Conservation (phyloP, 2,888 invertebrate species). For the Eulithis prunata region DNA sequence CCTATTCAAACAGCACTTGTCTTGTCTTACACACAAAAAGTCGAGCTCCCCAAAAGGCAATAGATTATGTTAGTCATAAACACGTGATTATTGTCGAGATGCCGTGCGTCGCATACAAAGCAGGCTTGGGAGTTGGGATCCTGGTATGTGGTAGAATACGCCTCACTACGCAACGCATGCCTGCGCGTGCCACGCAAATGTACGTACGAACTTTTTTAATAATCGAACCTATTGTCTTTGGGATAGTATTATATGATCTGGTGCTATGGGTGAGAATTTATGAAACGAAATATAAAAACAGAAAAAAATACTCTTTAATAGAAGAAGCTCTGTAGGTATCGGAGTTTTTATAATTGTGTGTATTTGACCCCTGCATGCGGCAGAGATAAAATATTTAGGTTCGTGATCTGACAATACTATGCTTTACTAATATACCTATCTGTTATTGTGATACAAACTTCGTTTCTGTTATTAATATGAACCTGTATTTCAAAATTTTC, state of each 20-base stretch:
- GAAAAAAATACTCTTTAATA: no score
- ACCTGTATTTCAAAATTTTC: no score
- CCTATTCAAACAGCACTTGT: not conserved
- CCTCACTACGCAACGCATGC: conserved; percentile 21
- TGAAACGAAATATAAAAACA: not conserved
- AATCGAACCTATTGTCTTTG: conserved; percentile 22
- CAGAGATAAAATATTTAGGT: no score
- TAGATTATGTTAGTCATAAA: conserved; percentile 35
- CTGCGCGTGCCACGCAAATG: conserved; percentile 28
- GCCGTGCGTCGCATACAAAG: conserved; percentile 26
- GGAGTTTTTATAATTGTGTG: no score
- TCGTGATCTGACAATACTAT: no score
- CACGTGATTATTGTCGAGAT: conserved; percentile 35
- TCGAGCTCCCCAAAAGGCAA: conserved; percentile 16
- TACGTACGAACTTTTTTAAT: conserved; percentile 27
- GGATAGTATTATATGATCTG: no score
- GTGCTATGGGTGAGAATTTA: conserved; percentile 9
- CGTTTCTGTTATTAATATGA: no score
- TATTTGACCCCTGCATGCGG: no score
- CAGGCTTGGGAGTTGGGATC: conserved; percentile 10
- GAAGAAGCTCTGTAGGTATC: no score
- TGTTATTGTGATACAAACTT: no score
- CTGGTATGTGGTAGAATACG: conserved; percentile 13
- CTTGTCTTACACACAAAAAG: conserved; percentile 11
- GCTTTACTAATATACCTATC: no score